Evolutionary conservation across 2,113 vertebrate species (phyloP).

Genomic region (Ivindomyrus marchei): DNA sequence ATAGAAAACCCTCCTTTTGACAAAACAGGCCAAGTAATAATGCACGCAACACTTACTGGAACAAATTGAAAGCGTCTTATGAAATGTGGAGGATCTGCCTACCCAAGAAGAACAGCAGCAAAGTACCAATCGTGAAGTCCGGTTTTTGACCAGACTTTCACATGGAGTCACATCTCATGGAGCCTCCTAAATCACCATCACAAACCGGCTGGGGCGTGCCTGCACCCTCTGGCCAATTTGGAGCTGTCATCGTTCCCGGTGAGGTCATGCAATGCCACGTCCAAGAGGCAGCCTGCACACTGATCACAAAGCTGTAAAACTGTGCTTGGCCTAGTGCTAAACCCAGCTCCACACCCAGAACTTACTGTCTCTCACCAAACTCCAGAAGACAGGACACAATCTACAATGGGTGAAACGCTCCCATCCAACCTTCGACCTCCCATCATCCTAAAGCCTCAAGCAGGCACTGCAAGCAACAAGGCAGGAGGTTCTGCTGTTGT

Average conservation of each 20-base stretch:
- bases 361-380: background rate
- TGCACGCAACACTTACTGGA: background rate
- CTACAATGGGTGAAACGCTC: background rate
- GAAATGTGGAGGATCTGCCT: background rate
- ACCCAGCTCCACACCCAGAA: background rate
- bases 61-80: background rate
- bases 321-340: background rate
- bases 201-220: background rate
- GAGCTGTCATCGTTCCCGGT: background rate
- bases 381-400: background rate
- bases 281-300: background rate
- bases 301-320: background rate
- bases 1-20: background rate
- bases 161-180: background rate
- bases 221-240: background rate
- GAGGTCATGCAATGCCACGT: background rate
- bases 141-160: background rate
- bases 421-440: background rate
- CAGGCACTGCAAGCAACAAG: background rate
- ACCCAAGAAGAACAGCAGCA: background rate
- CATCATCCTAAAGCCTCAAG: background rate
- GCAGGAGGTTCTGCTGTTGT: background rate
- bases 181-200: background rate
- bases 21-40: background rate
- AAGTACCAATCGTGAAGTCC: background rate